A percentile compares a stretch with the other conserved stretches of the same genome.
Evolutionary conservation across 2,113 vertebrate genomes (phyloP).

Genomic region (Aix galericulata): DNA sequence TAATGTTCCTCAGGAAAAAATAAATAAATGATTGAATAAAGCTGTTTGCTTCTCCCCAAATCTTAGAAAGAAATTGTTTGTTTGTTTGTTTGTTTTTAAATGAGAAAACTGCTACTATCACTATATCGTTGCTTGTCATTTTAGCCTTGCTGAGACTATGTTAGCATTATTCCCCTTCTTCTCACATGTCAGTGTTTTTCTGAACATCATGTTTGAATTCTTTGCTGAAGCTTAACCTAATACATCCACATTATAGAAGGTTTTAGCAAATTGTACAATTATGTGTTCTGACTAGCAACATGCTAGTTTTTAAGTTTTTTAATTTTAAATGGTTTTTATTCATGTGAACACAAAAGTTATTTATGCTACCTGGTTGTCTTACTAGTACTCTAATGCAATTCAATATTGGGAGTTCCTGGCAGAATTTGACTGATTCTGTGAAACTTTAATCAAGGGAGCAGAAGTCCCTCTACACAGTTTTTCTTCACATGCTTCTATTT

Average conservation of each 20-base stretch:
- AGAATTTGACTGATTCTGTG: background rate
- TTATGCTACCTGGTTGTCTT: background rate
- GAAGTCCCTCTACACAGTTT: background rate
- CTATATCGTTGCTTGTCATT: background rate
- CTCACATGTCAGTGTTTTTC: background rate
- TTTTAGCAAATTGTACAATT: background rate
- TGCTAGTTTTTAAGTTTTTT: background rate
- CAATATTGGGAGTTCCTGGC: background rate
- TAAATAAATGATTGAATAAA: background rate
- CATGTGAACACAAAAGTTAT: background rate
- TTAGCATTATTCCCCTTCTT: background rate
- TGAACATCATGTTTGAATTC: background rate
- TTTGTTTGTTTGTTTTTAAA: too few species aligned
- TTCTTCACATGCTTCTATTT: background rate
- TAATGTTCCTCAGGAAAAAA: background rate
- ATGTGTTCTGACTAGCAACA: background rate
- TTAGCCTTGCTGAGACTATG: background rate
- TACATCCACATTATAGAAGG: background rate
- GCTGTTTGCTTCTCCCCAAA: background rate
- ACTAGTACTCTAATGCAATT: background rate
- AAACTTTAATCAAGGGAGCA: background rate
- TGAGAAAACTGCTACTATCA: background rate
- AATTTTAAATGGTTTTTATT: background rate
- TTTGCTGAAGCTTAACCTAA: background rate
- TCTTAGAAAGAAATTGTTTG: background rate